A percentile compares a stretch with the other conserved stretches of the same genome.
Evolutionary conservation across 2,113 vertebrate genomes (phyloP).

Genomic region (Dromaius novaehollandiae): DNA sequence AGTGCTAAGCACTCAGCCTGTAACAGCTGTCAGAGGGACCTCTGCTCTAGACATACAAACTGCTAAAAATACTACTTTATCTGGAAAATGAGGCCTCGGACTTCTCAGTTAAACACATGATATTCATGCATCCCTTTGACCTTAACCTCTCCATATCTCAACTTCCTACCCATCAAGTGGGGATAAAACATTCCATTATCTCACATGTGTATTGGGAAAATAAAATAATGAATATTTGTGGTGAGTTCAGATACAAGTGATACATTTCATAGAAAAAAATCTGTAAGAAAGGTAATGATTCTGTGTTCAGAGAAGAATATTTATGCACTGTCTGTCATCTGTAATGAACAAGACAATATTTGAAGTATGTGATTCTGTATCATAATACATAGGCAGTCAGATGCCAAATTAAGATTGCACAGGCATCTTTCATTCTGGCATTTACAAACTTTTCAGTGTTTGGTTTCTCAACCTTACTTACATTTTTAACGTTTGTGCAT

Average conservation of each 20-base stretch:
- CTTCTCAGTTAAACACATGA: not conserved
- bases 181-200: not conserved
- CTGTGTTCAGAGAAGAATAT: not conserved
- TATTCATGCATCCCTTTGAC: slow-evolving; percentile 35
- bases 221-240: not conserved
- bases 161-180: not conserved
- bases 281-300: slow-evolving; percentile 18
- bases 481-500: not conserved
- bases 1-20: not conserved
- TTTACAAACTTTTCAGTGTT: not conserved
- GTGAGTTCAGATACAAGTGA: not conserved
- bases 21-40: not conserved
- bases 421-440: not conserved
- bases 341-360: slow-evolving; percentile 1
- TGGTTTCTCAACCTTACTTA: not conserved
- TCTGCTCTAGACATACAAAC: not conserved
- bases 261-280: not conserved
- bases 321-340: not conserved
- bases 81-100: slow-evolving; percentile 12
- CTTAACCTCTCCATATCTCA: not conserved
- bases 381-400: not conserved
- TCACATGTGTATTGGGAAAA: not conserved
- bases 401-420: not conserved
- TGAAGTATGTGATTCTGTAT: not conserved
- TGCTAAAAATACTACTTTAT: slow-evolving; percentile 28